Conservation (phyloP, 2,797 vertebrate genomes). For the Saxicola maurus region DNA sequence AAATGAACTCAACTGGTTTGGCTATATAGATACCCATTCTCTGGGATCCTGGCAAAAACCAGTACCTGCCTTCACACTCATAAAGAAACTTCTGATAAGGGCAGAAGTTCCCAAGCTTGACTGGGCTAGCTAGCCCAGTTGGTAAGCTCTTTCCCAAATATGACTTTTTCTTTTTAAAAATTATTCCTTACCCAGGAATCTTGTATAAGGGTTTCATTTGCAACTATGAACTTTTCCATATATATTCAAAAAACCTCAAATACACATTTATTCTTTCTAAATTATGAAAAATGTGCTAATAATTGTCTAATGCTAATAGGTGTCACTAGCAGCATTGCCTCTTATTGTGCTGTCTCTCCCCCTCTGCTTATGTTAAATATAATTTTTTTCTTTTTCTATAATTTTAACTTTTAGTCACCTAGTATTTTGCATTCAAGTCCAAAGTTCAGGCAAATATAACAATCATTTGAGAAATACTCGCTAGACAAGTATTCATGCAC, state of each 20-base stretch:
- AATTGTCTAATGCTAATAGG: background rate
- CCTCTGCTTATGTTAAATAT: background rate
- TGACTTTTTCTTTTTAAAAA: background rate
- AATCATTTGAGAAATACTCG: constrained; percentile 66
- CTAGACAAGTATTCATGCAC: constrained; percentile 69
- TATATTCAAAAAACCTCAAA: constrained; percentile 22
- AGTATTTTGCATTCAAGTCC: constrained; percentile 39
- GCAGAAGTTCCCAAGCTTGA: background rate
- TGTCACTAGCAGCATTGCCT: background rate
- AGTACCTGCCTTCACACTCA: background rate
- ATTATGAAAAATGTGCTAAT: background rate
- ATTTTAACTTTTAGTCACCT: constrained; percentile 41
- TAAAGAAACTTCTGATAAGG: background rate
- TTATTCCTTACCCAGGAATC: background rate
- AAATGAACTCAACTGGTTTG: background rate
- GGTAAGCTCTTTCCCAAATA: background rate
- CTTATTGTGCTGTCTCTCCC: background rate
- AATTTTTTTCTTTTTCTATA: constrained; percentile 41
- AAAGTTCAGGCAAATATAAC: constrained; percentile 71
- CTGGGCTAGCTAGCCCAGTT: too few species aligned
- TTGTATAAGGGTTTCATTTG: background rate
- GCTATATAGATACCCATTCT: background rate
- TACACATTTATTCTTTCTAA: background rate
- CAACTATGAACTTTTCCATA: background rate
- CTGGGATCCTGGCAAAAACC: background rate